Evolutionary conservation across 2,888 invertebrate genomes (phyloP).

Genomic region (Lasioglossum figueresi): DNA sequence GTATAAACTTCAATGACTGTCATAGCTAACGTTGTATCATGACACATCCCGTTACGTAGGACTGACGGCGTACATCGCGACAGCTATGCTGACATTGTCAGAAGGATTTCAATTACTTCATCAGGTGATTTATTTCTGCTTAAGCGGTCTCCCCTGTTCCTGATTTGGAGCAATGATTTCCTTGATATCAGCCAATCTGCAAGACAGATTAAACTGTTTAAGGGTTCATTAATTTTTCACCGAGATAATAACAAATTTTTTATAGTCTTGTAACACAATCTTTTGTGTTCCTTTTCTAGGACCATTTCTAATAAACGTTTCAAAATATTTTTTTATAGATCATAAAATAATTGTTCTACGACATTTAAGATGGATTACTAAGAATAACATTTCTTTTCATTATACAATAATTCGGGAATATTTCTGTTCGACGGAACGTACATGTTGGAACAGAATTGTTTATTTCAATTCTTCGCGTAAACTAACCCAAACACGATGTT

Average conservation of each 20-base stretch:
- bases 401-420: too few relatives aligned
- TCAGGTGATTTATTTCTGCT: neutral
- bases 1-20: constrained; percentile 7
- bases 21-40: neutral
- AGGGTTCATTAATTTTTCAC: neutral
- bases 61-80: neutral
- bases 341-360: neutral
- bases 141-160: neutral
- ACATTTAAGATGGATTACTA: neutral
- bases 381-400: neutral
- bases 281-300: neutral
- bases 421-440: too few relatives aligned
- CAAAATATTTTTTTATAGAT: neutral
- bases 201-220: neutral
- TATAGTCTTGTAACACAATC: neutral
- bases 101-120: neutral
- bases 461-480: neutral
- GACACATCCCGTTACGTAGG: neutral
- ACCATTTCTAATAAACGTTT: neutral
- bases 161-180: neutral
- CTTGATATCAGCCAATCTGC: neutral
- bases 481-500: neutral
- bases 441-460: neutral
- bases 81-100: neutral
- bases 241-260: too few relatives aligned